Base-by-base conservation (phyloP, 2,888 invertebrate genomes). In the Apamea epomidion region DNA sequence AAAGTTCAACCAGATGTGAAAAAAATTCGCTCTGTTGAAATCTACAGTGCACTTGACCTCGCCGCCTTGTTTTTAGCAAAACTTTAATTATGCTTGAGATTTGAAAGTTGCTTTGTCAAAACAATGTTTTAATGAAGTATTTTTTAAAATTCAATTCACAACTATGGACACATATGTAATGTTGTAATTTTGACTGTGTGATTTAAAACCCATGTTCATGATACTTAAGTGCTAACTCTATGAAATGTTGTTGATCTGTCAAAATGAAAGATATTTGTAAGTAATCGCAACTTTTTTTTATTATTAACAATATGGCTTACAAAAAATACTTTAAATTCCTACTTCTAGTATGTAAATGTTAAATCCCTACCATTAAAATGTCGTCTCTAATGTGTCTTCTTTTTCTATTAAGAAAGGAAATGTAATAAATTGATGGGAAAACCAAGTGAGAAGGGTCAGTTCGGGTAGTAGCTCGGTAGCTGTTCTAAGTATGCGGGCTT, bases 391-490 rank as follows among this genome's bases (percentile, higher is more conserved):
- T 37, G 7, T 74, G 48, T 37, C 37, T 48, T 16, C 37, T 48
- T 16, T 37, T 69, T n/a, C 29, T 62, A 69, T 83, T 18, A 54
- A 64, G 54, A 29, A 51, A 64, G 58, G 48, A 42, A 79, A 37
- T 64, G 48, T 68, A 78, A 69, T 80, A n/a, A 73, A 73, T 54
- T 67, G 67, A 70, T 18, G n/a, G 3, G 1, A 37, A 16, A 37
- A 74, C n/a, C 21, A 37, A 80, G 25, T 74, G 81, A 85, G 60
- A 37, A 74, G 82, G 81, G 74, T 74, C 70, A 51, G 25, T 68
- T 21, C n/a, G 37, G n/a, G 70, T 48, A 48, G 48, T 48, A 7
- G 42, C 7, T 42, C 42, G 42, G 37, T 10, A 65, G 0, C 29
- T 29, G 7, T 18, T 29, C 16, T 62, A 29, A 37, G n/a, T 58